phyloP scores from a whole-genome alignment of 2,113 vertebrate genomes.

The Galbula dea region DNA sequence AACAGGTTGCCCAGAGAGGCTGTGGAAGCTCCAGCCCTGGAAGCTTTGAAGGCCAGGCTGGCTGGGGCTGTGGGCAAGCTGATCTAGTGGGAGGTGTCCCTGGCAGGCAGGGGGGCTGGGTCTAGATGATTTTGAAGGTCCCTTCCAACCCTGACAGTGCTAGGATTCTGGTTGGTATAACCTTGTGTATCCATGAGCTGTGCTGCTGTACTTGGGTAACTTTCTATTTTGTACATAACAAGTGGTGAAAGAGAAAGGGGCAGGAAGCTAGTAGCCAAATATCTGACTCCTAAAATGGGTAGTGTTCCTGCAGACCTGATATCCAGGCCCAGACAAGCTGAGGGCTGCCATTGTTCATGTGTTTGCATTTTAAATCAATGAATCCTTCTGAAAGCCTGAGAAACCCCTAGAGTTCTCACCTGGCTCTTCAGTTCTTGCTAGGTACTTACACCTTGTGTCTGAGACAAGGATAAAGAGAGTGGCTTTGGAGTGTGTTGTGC shows the following conservation, averaged over 20 bases:
- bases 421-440: neutral
- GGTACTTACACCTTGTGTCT: rapidly evolving
- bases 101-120: no score
- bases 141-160: no score
- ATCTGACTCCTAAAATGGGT: rapidly evolving
- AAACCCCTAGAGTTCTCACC: neutral
- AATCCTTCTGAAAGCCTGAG: neutral
- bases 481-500: neutral
- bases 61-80: no score
- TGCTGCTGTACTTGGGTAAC: neutral
- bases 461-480: neutral
- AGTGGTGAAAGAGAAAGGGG: neutral
- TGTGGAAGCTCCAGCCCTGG: no score
- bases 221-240: neutral
- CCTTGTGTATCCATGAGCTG: no score
- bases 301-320: neutral
- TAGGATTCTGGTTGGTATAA: no score
- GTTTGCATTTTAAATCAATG: neutral
- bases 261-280: neutral
- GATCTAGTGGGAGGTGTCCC: no score
- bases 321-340: neutral
- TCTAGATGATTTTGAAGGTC: no score
- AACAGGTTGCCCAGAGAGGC: no score
- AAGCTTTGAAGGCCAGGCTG: no score
- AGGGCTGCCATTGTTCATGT: rapidly evolving